A percentile compares a stretch with the other conserved stretches of the same genome.
phyloP scores from a whole-genome alignment of 2,113 vertebrate genomes.

The Abramis brama region DNA sequence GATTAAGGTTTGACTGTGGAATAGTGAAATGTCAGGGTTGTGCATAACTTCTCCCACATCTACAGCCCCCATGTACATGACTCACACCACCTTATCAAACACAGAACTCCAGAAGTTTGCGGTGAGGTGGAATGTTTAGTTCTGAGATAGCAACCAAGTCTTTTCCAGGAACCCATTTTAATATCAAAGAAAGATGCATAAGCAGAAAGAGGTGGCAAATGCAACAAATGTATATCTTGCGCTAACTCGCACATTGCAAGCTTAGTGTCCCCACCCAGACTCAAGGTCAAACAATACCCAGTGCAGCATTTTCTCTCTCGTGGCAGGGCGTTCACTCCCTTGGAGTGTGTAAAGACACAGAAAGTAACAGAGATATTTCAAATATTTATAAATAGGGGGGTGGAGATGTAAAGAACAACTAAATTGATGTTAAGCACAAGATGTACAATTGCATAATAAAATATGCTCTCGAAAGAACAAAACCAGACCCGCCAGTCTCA shows the following conservation, averaged over 20 bases:
- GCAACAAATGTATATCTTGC: slow-evolving; percentile 6
- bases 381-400: slow-evolving; percentile 22
- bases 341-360: slow-evolving; percentile 6
- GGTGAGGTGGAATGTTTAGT: slow-evolving; percentile 27
- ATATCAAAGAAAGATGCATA: neutral
- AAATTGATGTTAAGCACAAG: slow-evolving; percentile 39
- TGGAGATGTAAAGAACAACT: slow-evolving; percentile 37
- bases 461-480: slow-evolving; percentile 23
- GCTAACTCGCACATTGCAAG: neutral
- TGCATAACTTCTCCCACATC: slow-evolving; percentile 51
- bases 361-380: slow-evolving; percentile 28
- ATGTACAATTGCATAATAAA: slow-evolving; percentile 28
- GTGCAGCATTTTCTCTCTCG: slow-evolving; percentile 32
- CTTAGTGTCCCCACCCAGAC: slow-evolving; percentile 42
- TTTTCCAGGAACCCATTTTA: slow-evolving; percentile 36
- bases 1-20: slow-evolving; percentile 23
- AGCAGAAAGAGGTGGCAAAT: neutral
- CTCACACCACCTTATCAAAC: slow-evolving; percentile 42
- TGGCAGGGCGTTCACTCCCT: slow-evolving; percentile 36
- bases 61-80: slow-evolving; percentile 28
- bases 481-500: slow-evolving; percentile 23
- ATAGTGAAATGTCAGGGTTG: slow-evolving; percentile 40
- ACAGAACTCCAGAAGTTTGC: slow-evolving; percentile 26
- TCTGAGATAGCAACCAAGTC: slow-evolving; percentile 14
- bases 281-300: slow-evolving; percentile 37